Evolutionary conservation across 2,113 vertebrate species (phyloP), one percentile per base, ranked within the genome.

Genomic region (Progne subis): DNA sequence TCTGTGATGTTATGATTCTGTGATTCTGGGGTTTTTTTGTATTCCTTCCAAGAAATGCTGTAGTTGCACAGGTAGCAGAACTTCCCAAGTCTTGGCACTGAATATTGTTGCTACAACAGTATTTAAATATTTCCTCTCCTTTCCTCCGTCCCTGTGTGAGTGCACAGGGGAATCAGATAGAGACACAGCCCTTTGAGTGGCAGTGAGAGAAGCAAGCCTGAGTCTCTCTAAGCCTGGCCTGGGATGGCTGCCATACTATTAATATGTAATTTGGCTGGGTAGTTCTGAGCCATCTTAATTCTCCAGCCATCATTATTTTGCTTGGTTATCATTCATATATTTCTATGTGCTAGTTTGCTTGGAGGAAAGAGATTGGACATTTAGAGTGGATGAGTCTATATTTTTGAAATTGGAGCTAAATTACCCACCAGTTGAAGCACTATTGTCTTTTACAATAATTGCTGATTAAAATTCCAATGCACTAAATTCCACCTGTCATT

Each of bases 381-480:
- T 80, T 92, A 52, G 60, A 94, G 78, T 28, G 82, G 77, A 94
- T 94, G 88, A 67, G 46, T 74, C 85, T 86, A 6, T 89, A 81
- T 70, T 93, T 96, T 86, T 84, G 82, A 91, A 94, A 85, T 37
- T 76, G 77, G 77, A 90, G 12, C 49, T 72, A 64, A 94, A 96
- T 94, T 94, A 86, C 88, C 55, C 76, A 71, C 71, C 52, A 96
- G 77, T 87, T 84, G 75, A 92, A 82, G 82, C 57, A 37, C 87
- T 94, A 81, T 69, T 90, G 77, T 92, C 82, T 86, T 97, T 82
- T 96, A 95, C 82, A 94, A 76, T 94, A 95, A 96, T 90, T 94
- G 74, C 82, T 95, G 85, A 94, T 88, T 96, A 93, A 94, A 93
- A 96, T 92, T 77, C 80, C 94, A 86, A 77, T 11, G 63, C 89